A percentile compares a stretch with the other conserved stretches of the same genome.
phyloP scores from a whole-genome alignment of 2,797 vertebrate genomes.

The Xiphophorus birchmanni region DNA sequence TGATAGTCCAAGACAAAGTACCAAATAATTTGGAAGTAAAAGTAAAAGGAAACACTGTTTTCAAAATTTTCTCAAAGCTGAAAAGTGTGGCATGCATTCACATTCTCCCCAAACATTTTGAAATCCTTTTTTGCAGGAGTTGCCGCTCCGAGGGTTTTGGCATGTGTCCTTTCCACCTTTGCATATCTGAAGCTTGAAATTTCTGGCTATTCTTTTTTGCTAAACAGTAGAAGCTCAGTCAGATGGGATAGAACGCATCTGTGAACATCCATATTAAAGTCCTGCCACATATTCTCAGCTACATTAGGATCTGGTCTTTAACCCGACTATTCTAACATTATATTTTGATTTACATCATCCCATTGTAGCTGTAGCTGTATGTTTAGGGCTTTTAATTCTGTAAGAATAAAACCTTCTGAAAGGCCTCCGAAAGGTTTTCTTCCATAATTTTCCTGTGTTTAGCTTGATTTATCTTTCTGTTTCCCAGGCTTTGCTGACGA shows the following conservation, averaged over 20 bases:
- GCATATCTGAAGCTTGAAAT: background rate
- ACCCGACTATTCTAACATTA: background rate
- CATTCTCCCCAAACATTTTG: background rate
- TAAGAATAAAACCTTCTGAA: too few relatives aligned
- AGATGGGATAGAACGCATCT: background rate
- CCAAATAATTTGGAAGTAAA: background rate
- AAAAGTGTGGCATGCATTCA: background rate
- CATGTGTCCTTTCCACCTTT: background rate
- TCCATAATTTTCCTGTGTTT: background rate
- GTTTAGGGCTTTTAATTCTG: background rate
- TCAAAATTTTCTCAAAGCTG: background rate
- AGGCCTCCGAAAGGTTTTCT: background rate
- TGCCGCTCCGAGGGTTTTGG: background rate
- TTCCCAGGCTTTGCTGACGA: background rate
- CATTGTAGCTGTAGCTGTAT: background rate
- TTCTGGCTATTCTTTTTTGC: background rate
- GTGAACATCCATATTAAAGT: background rate
- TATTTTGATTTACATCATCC: background rate
- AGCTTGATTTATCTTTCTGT: background rate
- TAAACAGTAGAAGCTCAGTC: background rate
- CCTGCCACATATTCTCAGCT: background rate
- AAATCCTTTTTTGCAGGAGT: background rate
- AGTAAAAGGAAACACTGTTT: background rate
- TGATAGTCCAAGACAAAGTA: background rate
- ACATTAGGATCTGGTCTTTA: background rate